phyloP scores from a whole-genome alignment of 2,888 invertebrate species.

The Tetranychus truncatus region DNA sequence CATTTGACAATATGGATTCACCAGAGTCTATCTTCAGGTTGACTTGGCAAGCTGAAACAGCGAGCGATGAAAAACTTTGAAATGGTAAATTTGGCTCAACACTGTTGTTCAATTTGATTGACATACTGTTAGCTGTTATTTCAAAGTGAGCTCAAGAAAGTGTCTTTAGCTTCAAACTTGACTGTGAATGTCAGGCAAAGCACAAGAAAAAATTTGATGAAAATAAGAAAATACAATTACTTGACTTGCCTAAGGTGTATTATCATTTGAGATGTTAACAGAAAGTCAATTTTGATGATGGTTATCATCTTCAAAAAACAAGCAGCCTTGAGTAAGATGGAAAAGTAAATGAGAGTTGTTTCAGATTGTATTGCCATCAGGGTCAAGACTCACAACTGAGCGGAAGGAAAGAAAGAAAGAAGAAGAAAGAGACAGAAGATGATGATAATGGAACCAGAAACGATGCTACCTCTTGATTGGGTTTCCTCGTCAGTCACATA shows the following conservation, averaged over 20 bases:
- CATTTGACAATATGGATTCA: neutral
- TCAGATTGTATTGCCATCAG: too few species aligned
- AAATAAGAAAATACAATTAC: too few species aligned
- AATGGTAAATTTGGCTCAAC: neutral
- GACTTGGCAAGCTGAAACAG: neutral
- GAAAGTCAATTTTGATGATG: too few species aligned
- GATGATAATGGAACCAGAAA: neutral
- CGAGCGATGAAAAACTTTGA: neutral
- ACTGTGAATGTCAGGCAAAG: too few species aligned
- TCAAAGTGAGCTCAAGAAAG: neutral
- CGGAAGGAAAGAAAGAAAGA: neutral
- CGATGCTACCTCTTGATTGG: neutral
- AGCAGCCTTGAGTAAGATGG: too few species aligned
- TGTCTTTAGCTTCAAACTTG: too few species aligned
- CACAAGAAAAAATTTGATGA: too few species aligned
- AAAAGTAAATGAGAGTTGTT: too few species aligned
- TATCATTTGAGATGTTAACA: too few species aligned
- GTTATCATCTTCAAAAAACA: too few species aligned
- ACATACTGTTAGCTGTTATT: neutral
- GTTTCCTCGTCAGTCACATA: neutral
- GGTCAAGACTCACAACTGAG: too few species aligned
- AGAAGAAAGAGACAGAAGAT: neutral
- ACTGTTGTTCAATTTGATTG: neutral
- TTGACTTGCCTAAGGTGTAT: too few species aligned
- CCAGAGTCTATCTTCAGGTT: neutral